Percentiles rank a stretch among this genome's conserved stretches.
These are phyloP conservation scores for Gymnarchus niloticus DNA, from an alignment of 2,113 vertebrate genomes.

Conservation along the genomic window DNA sequence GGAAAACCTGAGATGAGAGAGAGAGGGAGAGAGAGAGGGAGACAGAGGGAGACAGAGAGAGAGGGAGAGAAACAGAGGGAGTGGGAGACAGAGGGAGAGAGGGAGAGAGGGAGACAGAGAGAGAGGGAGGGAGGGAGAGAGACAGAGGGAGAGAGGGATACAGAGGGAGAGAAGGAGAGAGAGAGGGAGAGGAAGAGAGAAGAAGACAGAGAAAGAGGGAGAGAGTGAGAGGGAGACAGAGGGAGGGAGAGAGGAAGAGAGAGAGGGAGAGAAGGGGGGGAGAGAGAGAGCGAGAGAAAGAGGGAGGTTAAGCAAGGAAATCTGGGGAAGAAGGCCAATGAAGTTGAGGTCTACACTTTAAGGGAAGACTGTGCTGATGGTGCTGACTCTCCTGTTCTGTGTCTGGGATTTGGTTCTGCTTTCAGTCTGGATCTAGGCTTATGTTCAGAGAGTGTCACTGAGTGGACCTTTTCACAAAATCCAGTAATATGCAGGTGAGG, in stretches of 20 bases:
- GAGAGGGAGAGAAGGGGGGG: neutral
- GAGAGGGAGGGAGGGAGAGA: neutral
- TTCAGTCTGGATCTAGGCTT: constrained; percentile 6
- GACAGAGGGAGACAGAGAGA: neutral
- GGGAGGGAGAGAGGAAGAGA: neutral
- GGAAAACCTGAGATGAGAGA: neutral
- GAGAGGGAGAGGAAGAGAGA: neutral
- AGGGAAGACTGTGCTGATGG: neutral
- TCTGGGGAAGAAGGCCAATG: neutral
- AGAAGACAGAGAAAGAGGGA: neutral
- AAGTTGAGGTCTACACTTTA: neutral
- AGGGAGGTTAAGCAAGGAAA: neutral
- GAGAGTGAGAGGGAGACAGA: neutral
- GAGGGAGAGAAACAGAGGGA: no score
- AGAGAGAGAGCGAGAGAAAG: constrained; percentile 5
- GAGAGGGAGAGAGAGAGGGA: neutral
- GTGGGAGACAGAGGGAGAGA: neutral
- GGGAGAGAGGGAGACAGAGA: neutral
- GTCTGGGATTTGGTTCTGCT: neutral
- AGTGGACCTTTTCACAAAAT: neutral
- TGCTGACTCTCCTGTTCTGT: neutral
- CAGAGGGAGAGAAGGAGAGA: neutral
- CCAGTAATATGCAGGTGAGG: neutral
- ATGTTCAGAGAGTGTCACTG: neutral
- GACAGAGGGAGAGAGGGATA: neutral